Evolutionary conservation across 2,888 invertebrate species (phyloP), one percentile per base, ranked within the genome.

Genomic region (Pseudococcus jackbeardsleyi): DNA sequence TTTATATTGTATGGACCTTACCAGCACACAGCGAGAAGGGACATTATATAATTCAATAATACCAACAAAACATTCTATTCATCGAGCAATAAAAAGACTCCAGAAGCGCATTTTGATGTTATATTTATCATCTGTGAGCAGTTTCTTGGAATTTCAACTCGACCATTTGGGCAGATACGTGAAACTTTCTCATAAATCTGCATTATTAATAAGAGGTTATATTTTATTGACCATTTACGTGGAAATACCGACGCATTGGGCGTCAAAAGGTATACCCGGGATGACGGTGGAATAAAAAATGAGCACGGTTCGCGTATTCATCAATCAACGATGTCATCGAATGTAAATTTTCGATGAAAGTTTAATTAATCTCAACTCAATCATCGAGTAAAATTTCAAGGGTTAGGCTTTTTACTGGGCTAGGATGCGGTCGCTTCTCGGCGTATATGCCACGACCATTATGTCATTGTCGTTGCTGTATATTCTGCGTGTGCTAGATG

Each of bases 331-430:
- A 33, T 15, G 33, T 72, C 68, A 72, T 72, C 68, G 68, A 33
- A 72, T 84, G 50, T 84, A 84, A 84, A 84, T 84, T 84, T 46
- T 84, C 84, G 84, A 42, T 84, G 50, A 48, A 84, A 84, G 84
- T 84, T 84, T 84, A 46, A 84, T 84, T 84, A 84, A 84, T 50
- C 22, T 84, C 84, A 22, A 84, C 48, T 84, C 48, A 26, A 84
- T 72, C 68, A 84, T 84, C 12, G 84, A 26, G 84, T 33, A 19
- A 84, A 48, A 84, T 84, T 84, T 46, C 48, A 50, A 84, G 48
- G 50, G 50, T 48, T 46, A 19, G 48, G 42, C 48, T 12, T 84
- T 46, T 48, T 39, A 26, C 7, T 46, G 84, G 26, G 42, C 9
- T 46, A 15, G 26, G 46, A n/a, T 48, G 82, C 84, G 84, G 48